A percentile compares a stretch with the other conserved stretches of the same genome.
Evolutionary conservation across 2,888 invertebrate genomes (phyloP).

Genomic region (Andrena flavipes): DNA sequence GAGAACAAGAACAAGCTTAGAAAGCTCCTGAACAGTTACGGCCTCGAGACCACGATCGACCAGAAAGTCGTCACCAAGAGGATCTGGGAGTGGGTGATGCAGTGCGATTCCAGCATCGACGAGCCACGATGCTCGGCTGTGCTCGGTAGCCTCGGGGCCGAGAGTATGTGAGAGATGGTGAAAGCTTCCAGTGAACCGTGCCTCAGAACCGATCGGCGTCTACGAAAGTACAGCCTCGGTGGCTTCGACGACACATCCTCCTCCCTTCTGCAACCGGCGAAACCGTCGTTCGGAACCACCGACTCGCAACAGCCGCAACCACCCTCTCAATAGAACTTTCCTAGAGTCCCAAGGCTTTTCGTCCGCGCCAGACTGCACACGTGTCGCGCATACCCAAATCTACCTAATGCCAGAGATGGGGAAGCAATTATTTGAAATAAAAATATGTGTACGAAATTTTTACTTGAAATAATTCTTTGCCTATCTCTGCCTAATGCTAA

Average conservation of each 20-base stretch:
- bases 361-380: no score
- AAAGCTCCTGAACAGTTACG: slow-evolving; percentile 87
- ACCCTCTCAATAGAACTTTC: no score
- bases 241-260: slow-evolving; percentile 30
- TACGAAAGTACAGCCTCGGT: slow-evolving; percentile 72
- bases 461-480: no score
- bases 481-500: no score
- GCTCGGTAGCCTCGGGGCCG: slow-evolving; percentile 71
- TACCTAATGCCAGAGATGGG: no score
- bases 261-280: slow-evolving; percentile 8
- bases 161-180: slow-evolving; percentile 79
- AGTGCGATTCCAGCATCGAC: slow-evolving; percentile 85
- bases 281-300: slow-evolving; percentile 6
- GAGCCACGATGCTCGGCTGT: slow-evolving; percentile 70
- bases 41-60: slow-evolving; percentile 88
- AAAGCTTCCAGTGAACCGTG: slow-evolving; percentile 80
- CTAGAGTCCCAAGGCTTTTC: no score
- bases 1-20: slow-evolving; percentile 86
- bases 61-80: slow-evolving; percentile 87
- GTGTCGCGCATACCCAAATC: no score
- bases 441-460: no score
- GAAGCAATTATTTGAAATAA: no score
- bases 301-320: neutral
- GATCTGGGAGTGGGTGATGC: slow-evolving; percentile 89
- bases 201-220: slow-evolving; percentile 58